A percentile compares a stretch with the other conserved stretches of the same genome.
These are phyloP conservation scores for Eptatretus burgeri DNA, from an alignment of 2,113 vertebrate genomes.

Conservation along the genomic window DNA sequence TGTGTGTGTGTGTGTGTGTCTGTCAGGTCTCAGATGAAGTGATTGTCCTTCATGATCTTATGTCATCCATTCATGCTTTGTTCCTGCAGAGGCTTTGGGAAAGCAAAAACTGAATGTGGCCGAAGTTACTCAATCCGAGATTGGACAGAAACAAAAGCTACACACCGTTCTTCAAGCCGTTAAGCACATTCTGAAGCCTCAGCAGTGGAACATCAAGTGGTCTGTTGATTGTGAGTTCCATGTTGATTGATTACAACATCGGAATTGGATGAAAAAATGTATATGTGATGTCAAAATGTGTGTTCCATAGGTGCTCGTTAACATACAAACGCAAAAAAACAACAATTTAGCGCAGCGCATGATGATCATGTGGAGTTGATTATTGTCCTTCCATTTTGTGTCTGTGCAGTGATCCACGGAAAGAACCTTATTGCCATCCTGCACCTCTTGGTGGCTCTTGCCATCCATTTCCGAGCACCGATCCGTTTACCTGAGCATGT, in stretches of 20 bases:
- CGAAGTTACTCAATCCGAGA: constrained; percentile 56
- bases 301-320: constrained; percentile 10
- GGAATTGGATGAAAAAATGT: constrained; percentile 8
- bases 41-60: background rate
- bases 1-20: too few relatives aligned
- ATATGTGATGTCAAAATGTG: background rate
- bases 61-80: too few relatives aligned
- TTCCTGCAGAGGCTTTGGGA: constrained; percentile 34
- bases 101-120: constrained; percentile 49
- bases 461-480: constrained; percentile 77
- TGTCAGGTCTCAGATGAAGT: too few relatives aligned
- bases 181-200: constrained; percentile 46
- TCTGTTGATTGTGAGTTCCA: constrained; percentile 40
- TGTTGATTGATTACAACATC: background rate
- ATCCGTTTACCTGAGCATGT: constrained; percentile 84
- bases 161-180: constrained; percentile 59
- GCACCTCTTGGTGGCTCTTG: constrained; percentile 67
- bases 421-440: constrained; percentile 87
- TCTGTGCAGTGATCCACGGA: constrained; percentile 46
- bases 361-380: too few relatives aligned
- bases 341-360: too few relatives aligned
- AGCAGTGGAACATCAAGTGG: constrained; percentile 45
- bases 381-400: too few relatives aligned
- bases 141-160: constrained; percentile 53
- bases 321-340: background rate